Evolutionary conservation across 2,888 invertebrate genomes (phyloP), one percentile per base, ranked within the genome.

Genomic region (Polyommatus iphigenia): DNA sequence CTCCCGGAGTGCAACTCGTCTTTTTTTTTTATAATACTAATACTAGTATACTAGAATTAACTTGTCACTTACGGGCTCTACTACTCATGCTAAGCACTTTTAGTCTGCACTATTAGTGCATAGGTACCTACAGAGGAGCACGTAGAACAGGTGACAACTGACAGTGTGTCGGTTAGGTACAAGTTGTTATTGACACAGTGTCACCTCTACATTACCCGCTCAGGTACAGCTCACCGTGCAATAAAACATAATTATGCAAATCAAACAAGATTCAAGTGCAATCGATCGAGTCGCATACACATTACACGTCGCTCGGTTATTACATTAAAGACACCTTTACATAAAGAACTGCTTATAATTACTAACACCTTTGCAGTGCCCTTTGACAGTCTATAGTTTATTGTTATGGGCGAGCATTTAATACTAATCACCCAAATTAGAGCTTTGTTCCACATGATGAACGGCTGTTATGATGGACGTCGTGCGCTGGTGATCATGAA

Each of bases 191-290:
- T 3, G 8, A 67, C 29, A 29, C 15, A 67, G 29, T 67, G 67
- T 32, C 32, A 67, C 67, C 29, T 67, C 67, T 67, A 32, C 29
- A 3, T 20, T 29, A 15, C 2, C 32, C 18, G 5, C 29, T 67
- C n/a, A 41, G 72, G 3, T 41, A 41, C 41, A 32, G 67, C 67
- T 32, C 13, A 72, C 41, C n/a, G 72, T 75, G 29, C 54, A 50
- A 75, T 75, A 75, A 75, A 75, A 54, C 75, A 75, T 75, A 75
- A 75, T 75, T 75, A 75, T 75, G 75, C 75, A 75, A 75, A 75
- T 75, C 75, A 75, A 75, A 54, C 75, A 75, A 75, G 75, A 75
- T 75, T 54, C 50, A 75, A 75, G 75, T 54, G 50, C 67, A 75
- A 75, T 50, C 75, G 75, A 75, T 75, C 75, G 75, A 75, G 24